Evolutionary conservation across 2,113 vertebrate species (phyloP), one percentile per base, ranked within the genome.

Genomic region (Antechinus stuartii): DNA sequence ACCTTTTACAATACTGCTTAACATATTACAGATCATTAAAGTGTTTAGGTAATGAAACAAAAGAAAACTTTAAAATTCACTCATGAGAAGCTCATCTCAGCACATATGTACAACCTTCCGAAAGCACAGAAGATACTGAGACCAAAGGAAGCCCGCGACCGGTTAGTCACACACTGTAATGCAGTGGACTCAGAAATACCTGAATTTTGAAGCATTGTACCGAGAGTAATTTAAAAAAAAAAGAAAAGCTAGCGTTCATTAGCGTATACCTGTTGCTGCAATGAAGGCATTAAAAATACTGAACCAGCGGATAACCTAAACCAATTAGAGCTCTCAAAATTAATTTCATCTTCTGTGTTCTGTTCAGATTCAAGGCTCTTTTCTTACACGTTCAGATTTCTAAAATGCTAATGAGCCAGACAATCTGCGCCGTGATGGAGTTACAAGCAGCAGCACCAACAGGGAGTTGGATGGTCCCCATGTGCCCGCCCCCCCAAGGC

Each of bases 211-310:
- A 95, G 91, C 53, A 94, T 26, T 95, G 46, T 92, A 96, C 50
- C 95, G 76, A 96, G 89, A 52, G 27, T 61, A 96, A 97, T 42
- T 96, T 91, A 95, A 96, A 93, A 96, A 96, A 90, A 96, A 90
- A 27, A 35, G 95, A 49, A 49, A 49, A 49, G 49, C 49, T 92
- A 92, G 4, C 55, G 97, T 93, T 55, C 92, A 92, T 96, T 89
- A 97, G 90, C 16, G 92, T 84, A 61, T 89, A 95, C 4, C 54
- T 89, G 96, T 1, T 91, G 49, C 46, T 93, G 46, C 35, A 91
- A 61, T 47, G 94, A 97, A 47, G 61, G 92, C 46, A 97, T 3
- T 93, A 92, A 1, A 96, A 92, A 56, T 50, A 90, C 93, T 90
- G 84, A 90, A 68, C 57, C 27, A 68, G 27, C 27, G 27, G 1